phyloP scores from a whole-genome alignment of 2,888 invertebrate genomes.

The Melanophora roralis region DNA sequence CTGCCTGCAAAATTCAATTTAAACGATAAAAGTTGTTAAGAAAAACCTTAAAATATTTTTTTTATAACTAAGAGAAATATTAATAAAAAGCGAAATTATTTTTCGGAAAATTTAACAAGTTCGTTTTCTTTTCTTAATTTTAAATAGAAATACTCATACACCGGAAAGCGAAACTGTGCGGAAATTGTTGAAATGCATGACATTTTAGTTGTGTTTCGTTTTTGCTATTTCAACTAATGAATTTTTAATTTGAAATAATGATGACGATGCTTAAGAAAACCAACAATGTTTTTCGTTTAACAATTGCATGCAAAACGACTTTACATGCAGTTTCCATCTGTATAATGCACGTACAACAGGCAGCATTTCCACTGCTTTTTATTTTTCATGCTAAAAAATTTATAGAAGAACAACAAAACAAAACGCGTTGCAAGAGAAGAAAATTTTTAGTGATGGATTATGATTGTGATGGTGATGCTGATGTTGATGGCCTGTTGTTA shows the following conservation, averaged over 20 bases:
- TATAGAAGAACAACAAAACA: neutral
- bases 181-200: slow-evolving; percentile 61
- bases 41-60: neutral
- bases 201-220: slow-evolving; percentile 46
- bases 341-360: slow-evolving; percentile 15
- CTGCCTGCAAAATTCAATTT: neutral
- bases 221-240: slow-evolving; percentile 18
- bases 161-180: slow-evolving; percentile 62
- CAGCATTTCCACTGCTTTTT: slow-evolving; percentile 10
- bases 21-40: slow-evolving; percentile 22
- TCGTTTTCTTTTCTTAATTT: neutral
- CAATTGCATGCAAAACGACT: slow-evolving; percentile 35
- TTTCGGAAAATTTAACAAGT: neutral
- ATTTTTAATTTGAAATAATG: slow-evolving; percentile 51
- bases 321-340: slow-evolving; percentile 10
- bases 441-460: slow-evolving; percentile 49
- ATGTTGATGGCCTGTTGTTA: slow-evolving; percentile 50
- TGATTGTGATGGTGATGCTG: slow-evolving; percentile 46
- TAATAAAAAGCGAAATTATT: neutral
- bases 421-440: too few species aligned
- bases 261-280: slow-evolving; percentile 10
- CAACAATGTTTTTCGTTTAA: neutral
- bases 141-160: slow-evolving; percentile 18
- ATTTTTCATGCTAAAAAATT: slow-evolving; percentile 26
- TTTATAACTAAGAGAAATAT: slow-evolving; percentile 1